Percentiles rank a stretch among this genome's conserved stretches.
phyloP scores from a whole-genome alignment of 2,888 invertebrate genomes.

The Smittia sp. region DNA sequence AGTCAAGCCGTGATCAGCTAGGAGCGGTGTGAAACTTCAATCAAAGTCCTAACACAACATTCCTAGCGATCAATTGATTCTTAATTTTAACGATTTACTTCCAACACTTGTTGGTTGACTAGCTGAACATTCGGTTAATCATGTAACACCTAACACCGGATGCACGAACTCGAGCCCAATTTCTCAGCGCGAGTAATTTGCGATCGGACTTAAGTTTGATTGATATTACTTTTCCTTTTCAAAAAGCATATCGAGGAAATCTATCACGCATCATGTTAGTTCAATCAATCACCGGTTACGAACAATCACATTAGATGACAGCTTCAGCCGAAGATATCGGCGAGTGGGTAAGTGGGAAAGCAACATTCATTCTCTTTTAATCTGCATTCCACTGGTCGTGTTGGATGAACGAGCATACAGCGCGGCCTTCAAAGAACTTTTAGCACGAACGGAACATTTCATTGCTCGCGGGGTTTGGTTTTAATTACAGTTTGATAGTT shows the following conservation, averaged over 20 bases:
- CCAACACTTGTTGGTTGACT: too few relatives aligned
- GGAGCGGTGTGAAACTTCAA: too few relatives aligned
- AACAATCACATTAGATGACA: not conserved
- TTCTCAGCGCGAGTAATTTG: too few relatives aligned
- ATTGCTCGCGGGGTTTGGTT: not conserved
- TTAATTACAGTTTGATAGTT: conserved; percentile 12
- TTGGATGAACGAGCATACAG: not conserved
- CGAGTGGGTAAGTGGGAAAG: not conserved
- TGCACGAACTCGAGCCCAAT: too few relatives aligned
- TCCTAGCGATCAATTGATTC: too few relatives aligned
- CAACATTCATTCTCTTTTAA: not conserved
- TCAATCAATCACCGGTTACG: not conserved
- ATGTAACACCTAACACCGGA: too few relatives aligned
- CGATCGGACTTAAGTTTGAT: too few relatives aligned
- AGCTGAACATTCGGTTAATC: too few relatives aligned
- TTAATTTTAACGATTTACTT: too few relatives aligned
- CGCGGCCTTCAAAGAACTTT: conserved; percentile 12
- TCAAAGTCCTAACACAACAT: too few relatives aligned
- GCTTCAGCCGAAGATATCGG: not conserved
- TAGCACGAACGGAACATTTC: conserved; percentile 17
- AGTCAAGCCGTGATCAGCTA: too few relatives aligned
- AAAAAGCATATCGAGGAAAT: not conserved
- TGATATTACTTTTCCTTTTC: not conserved
- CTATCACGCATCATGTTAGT: not conserved
- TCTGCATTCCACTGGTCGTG: not conserved